Evolutionary conservation across 2,797 vertebrate genomes (phyloP), one percentile per base, ranked within the genome.

Genomic region (Brotula barbata): DNA sequence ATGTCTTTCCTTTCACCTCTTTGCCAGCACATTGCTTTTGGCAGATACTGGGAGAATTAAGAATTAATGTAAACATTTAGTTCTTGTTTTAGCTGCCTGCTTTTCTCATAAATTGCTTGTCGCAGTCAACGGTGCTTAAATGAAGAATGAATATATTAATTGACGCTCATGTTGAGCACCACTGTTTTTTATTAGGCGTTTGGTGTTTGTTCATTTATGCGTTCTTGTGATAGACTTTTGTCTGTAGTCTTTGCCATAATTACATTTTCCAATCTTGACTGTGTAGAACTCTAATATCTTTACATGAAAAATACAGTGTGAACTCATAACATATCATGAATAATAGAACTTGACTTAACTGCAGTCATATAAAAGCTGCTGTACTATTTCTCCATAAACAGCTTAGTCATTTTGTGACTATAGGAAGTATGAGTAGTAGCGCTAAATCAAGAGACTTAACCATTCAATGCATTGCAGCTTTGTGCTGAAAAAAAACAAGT

Each of bases 121-220:
- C 17, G 16, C 3, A 13, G 13, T 19, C 23, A 40, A 20, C 36
- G 14, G 6, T 19, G 33, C 47, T 13, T 23, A 36, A 28, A 49
- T 2, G 7, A 39, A 11, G 0, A 1, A 49, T 1, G 7, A n/a
- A n/a, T 0, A 1, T 20, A 16, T 16, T 15, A n/a, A 22, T 46
- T 60, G 23, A 37, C 58, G 15, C 25, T 33, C 16, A 55, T 5
- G 13, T 31, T 3, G 14, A 37, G 34, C 17, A 3, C 2, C 14
- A 55, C 36, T 70, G 15, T 45, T 10, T 58, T 19, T 19, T 45
- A 22, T 2, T 23, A 1, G 13, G 0, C 36, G 64, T 49, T 9
- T 22, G 47, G 13, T 39, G 14, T 68, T 60, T 62, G 37, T 66
- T 65, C 8, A 39, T 14, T 39, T 39, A 15, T 39, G 15, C 4